Percentiles rank a stretch among this genome's conserved stretches.
phyloP scores from a whole-genome alignment of 2,797 vertebrate genomes.

The Intellagama lesueurii region DNA sequence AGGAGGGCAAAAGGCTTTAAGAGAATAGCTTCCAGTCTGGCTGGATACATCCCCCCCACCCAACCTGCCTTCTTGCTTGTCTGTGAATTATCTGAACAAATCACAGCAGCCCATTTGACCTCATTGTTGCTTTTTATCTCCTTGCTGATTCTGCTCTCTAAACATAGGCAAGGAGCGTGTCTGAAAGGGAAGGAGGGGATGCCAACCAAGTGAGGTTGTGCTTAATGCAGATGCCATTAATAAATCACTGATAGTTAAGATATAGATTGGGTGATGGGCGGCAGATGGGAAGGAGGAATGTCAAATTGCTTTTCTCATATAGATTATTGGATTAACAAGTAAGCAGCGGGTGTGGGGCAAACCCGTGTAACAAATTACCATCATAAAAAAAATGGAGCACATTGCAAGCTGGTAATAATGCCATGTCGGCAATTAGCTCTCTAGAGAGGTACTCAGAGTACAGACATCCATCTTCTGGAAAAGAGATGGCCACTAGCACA shows the following conservation, averaged over 20 bases:
- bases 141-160: conserved; percentile 62
- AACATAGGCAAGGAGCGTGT: conserved; percentile 63
- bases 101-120: conserved; percentile 34
- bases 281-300: conserved; percentile 82
- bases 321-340: conserved; percentile 86
- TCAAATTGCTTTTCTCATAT: conserved; percentile 86
- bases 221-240: conserved; percentile 78
- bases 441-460: conserved; percentile 71
- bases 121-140: conserved; percentile 61
- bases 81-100: conserved; percentile 62
- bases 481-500: conserved; percentile 69
- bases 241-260: conserved; percentile 84
- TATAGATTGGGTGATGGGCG: conserved; percentile 83
- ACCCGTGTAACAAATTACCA: conserved; percentile 82
- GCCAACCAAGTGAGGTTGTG: conserved; percentile 71
- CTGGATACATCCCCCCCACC: neutral
- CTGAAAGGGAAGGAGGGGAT: conserved; percentile 61
- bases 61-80: neutral
- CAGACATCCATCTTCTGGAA: conserved; percentile 73
- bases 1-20: neutral
- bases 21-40: neutral
- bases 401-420: conserved; percentile 77
- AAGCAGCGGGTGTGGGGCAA: conserved; percentile 81
- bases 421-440: conserved; percentile 74
- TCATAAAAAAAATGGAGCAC: conserved; percentile 79